These are phyloP conservation scores for Porites evermanni DNA, from an alignment of 92 coral and sea anemone species.

Conservation along the genomic window DNA sequence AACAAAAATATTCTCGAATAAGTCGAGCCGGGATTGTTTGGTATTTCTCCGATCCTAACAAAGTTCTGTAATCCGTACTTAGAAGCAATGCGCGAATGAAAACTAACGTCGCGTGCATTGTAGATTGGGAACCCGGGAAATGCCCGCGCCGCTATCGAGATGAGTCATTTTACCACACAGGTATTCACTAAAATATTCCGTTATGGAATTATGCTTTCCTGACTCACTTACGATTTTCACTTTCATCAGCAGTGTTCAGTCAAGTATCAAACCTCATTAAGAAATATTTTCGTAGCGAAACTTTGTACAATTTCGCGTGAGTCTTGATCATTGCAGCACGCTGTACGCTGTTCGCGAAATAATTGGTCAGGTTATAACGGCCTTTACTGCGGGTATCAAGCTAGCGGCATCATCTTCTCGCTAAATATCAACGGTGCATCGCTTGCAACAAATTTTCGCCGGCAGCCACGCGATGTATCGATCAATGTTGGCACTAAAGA, in stretches of 20 bases:
- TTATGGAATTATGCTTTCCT: constrained; percentile 13
- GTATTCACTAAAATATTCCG: constrained; percentile 16
- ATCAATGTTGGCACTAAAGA: constrained; percentile 12
- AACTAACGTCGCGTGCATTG: background rate
- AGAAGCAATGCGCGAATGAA: background rate
- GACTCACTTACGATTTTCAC: background rate
- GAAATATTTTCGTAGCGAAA: background rate
- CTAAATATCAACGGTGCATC: background rate
- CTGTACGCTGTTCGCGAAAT: background rate
- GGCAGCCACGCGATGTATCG: constrained; percentile 2
- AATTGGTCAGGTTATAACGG: background rate
- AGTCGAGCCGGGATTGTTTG: background rate
- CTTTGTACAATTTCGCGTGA: background rate
- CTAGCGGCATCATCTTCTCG: background rate
- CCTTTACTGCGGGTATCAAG: background rate
- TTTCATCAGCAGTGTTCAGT: background rate
- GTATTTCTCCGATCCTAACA: background rate
- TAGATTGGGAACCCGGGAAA: background rate
- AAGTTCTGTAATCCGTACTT: background rate
- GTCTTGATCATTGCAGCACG: background rate
- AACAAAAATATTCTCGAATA: background rate
- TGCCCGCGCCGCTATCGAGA: background rate
- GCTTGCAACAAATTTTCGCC: background rate
- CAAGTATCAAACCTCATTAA: constrained; percentile 24
- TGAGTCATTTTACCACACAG: background rate